Conservation (phyloP, 2,888 invertebrate species). For the Eudasyphora cyanicolor region DNA sequence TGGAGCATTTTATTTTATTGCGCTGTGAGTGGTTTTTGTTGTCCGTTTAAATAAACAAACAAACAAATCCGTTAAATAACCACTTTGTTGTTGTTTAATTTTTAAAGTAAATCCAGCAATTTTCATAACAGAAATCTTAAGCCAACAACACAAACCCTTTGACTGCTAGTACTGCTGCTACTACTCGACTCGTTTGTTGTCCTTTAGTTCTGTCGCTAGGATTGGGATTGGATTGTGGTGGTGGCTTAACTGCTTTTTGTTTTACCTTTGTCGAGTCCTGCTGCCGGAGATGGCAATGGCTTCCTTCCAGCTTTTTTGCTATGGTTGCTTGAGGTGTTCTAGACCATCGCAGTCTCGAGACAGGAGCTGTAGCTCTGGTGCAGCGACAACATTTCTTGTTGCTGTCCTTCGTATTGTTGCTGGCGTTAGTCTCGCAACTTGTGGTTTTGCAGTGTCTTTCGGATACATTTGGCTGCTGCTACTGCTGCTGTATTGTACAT, state of each 20-base stretch:
- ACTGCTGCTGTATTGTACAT: neutral
- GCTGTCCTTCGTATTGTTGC: neutral
- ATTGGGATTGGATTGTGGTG: neutral
- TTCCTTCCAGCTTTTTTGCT: neutral
- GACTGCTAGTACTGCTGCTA: neutral
- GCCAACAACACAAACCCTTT: slow-evolving; percentile 45
- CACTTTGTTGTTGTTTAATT: slow-evolving; percentile 60
- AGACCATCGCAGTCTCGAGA: neutral
- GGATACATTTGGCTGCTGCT: neutral
- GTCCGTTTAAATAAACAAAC: neutral
- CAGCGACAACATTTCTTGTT: neutral
- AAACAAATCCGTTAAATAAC: slow-evolving; percentile 48
- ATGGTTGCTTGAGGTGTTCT: neutral
- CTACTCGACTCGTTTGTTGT: neutral
- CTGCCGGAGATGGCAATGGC: neutral
- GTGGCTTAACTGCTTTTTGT: neutral
- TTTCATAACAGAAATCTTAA: slow-evolving; percentile 53
- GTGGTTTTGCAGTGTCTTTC: neutral
- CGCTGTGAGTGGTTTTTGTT: slow-evolving; percentile 19
- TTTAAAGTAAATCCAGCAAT: slow-evolving; percentile 53
- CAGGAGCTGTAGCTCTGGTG: neutral
- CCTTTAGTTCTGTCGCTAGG: slow-evolving; percentile 26
- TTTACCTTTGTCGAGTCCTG: neutral
- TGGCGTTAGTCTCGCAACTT: neutral
- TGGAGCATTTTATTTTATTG: slow-evolving; percentile 26